Evolutionary conservation across 1,140 invertebrate genomes (phyloP).

Genomic region (Drosophila sucinea): DNA sequence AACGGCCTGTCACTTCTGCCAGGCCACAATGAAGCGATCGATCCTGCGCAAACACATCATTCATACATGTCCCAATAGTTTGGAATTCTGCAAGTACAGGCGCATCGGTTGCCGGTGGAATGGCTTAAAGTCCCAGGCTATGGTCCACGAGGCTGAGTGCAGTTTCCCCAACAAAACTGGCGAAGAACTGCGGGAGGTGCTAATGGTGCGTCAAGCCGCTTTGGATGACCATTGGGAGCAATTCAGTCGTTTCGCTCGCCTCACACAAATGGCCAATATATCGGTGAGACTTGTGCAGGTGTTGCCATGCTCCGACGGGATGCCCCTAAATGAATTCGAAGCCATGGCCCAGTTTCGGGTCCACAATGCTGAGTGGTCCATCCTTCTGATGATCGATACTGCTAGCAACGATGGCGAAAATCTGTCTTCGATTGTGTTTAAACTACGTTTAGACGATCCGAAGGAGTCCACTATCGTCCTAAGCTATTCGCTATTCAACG

Average conservation of each 20-base stretch:
- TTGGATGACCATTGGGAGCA: background rate
- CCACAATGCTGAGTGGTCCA: conserved; percentile 8
- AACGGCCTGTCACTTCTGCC: conserved; percentile 21
- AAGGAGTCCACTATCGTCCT: background rate
- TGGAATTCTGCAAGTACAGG: conserved; percentile 28
- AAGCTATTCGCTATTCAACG: conserved; percentile 26
- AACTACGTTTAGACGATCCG: conserved; percentile 13
- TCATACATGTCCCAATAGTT: background rate
- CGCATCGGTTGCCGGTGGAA: conserved; percentile 45
- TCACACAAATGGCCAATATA: conserved; percentile 24
- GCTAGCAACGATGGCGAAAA: background rate
- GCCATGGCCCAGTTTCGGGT: background rate
- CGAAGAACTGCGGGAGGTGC: conserved; percentile 2
- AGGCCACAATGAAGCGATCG: background rate
- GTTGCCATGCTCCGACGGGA: background rate
- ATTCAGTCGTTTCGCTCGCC: background rate
- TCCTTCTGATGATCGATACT: conserved; percentile 30
- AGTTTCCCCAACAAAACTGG: conserved; percentile 22
- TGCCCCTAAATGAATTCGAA: conserved; percentile 1
- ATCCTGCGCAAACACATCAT: background rate
- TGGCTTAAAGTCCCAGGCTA: background rate
- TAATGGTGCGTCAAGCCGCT: background rate
- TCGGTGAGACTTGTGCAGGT: conserved; percentile 26
- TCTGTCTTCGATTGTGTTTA: background rate
- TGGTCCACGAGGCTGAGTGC: conserved; percentile 12